Evolutionary conservation across 2,797 vertebrate species (phyloP), one percentile per base, ranked within the genome.

Genomic region (Rhyacichthys aspro): DNA sequence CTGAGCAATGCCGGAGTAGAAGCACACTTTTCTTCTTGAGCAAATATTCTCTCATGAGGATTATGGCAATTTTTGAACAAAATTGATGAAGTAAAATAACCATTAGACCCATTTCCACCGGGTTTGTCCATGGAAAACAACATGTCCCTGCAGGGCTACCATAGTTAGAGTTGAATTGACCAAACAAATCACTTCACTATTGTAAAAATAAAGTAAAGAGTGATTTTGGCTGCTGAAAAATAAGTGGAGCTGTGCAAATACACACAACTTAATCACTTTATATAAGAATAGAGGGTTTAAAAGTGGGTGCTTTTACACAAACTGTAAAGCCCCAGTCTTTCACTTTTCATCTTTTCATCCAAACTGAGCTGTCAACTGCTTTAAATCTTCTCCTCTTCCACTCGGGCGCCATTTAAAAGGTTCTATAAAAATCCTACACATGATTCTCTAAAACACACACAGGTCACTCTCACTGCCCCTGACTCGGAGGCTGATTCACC

Each of bases 401-500:
- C 17, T 12, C 32, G 52, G 43, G 45, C 47, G n/a, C 36, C 0
- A 18, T 55, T 15, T 32, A 49, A 70, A 72, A 75, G 43, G 19
- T 38, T 55, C 55, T 6, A 46, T 50, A 10, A 44, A 37, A 67
- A 47, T 38, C n/a, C 9, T 18, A 52, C 56, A 49, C 42, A n/a
- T n/a, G n/a, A n/a, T n/a, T 55, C 54, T 53, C 53, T 11, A 8
- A 47, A 58, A 54, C 56, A 50, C 53, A 57, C 34, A 12, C 44
- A 55, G 38, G 42, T 23, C 15, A 14, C 18, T 52, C 49, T 44
- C 17, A 0, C 11, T 54, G 14, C 34, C 56, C 72, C 34, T n/a
- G n/a, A n/a, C n/a, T n/a, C n/a, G n/a, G n/a, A n/a, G n/a, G n/a
- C 56, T 74, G 73, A 81, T 16, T 74, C 78, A 74, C 63, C 44